A percentile compares a stretch with the other conserved stretches of the same genome.
phyloP scores from a whole-genome alignment of 2,888 invertebrate species.

The Chironomus riparius region DNA sequence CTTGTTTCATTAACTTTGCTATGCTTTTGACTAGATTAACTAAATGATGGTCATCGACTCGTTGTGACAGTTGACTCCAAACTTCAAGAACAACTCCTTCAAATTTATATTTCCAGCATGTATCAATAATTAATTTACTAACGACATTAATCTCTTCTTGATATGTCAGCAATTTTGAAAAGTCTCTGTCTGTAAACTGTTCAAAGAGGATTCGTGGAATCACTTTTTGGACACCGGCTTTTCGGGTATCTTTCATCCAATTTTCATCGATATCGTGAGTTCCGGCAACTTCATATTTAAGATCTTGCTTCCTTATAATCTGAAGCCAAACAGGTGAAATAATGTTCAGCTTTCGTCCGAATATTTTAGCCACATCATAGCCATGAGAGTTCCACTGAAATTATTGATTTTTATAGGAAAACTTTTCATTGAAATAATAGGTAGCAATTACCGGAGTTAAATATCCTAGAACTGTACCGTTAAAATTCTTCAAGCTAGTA shows the following conservation, averaged over 20 bases:
- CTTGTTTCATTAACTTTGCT: constrained; percentile 50
- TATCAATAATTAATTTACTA: constrained; percentile 56
- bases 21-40: constrained; percentile 56
- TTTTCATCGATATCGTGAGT: constrained; percentile 76
- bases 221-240: constrained; percentile 49
- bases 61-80: constrained; percentile 72
- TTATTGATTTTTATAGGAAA: neutral
- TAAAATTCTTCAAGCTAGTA: constrained; percentile 54
- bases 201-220: constrained; percentile 86
- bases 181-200: constrained; percentile 68
- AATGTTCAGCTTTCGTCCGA: constrained; percentile 79
- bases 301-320: constrained; percentile 54
- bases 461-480: constrained; percentile 74
- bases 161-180: constrained; percentile 59
- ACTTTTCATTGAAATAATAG: neutral
- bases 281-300: constrained; percentile 58
- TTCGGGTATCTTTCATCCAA: constrained; percentile 68
- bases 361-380: constrained; percentile 83
- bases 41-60: constrained; percentile 49
- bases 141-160: constrained; percentile 58
- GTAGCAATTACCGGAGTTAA: constrained; percentile 72
- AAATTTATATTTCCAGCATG: constrained; percentile 67
- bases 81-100: constrained; percentile 87
- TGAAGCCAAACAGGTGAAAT: constrained; percentile 95
- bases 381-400: constrained; percentile 90